Percentiles rank a stretch among this genome's conserved stretches.
phyloP scores from a whole-genome alignment of 2,113 vertebrate species.

The Raja brachyura region DNA sequence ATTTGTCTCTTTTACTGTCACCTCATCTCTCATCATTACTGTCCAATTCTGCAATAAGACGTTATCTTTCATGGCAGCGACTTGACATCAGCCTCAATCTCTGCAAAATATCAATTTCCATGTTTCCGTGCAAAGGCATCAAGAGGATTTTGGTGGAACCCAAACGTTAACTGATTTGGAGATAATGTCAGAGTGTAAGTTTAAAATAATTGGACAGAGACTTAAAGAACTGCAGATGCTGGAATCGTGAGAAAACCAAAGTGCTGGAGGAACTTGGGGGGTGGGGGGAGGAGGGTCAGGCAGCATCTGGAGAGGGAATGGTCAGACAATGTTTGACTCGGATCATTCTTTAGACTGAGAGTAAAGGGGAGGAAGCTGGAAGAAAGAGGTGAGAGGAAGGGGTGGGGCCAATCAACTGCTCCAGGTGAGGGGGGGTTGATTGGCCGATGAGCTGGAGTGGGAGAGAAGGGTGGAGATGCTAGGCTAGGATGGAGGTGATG shows the following conservation, averaged over 20 bases:
- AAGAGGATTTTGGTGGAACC: not conserved
- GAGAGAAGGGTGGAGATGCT: too few species aligned
- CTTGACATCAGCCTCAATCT: not conserved
- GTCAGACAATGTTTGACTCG: too few species aligned
- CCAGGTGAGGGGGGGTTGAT: too few species aligned
- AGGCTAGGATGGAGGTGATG: too few species aligned
- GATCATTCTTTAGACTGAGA: not conserved
- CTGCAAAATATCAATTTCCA: not conserved
- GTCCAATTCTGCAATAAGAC: not conserved
- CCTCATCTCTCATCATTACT: not conserved
- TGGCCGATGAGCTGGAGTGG: too few species aligned
- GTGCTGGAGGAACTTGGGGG: too few species aligned
- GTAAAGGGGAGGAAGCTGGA: not conserved
- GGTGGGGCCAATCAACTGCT: too few species aligned
- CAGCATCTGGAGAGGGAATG: too few species aligned
- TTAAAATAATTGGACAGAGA: not conserved
- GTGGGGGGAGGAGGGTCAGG: too few species aligned
- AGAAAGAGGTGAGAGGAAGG: too few species aligned
- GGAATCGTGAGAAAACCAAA: too few species aligned
- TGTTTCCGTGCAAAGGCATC: not conserved
- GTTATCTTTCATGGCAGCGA: not conserved
- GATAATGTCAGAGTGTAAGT: not conserved
- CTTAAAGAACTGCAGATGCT: too few species aligned
- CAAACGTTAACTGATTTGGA: not conserved
- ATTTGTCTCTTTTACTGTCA: not conserved